Conservation (phyloP, 2,888 invertebrate genomes). For the Dione juno region DNA sequence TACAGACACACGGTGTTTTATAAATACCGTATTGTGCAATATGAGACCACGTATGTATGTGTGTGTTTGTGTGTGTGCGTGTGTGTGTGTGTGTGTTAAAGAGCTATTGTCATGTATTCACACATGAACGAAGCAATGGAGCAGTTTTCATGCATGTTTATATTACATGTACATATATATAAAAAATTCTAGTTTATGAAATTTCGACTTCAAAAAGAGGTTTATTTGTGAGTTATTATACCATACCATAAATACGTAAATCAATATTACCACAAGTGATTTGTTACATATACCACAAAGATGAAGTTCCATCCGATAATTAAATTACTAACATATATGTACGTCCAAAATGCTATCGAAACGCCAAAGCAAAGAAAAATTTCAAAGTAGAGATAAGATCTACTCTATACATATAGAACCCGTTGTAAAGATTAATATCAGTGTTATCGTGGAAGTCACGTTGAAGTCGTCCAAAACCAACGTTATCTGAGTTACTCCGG, state of each 20-base stretch:
- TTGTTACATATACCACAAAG: no score
- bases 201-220: neutral
- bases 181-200: neutral
- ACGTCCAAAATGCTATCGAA: neutral
- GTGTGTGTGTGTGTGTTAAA: neutral
- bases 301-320: no score
- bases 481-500: neutral
- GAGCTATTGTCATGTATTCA: neutral
- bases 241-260: no score
- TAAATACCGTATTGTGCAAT: conserved; percentile 25
- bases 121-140: neutral
- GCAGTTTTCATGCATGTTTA: neutral
- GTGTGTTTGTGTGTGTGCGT: neutral
- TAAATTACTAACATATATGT: no score
- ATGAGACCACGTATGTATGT: neutral
- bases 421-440: conserved; percentile 10
- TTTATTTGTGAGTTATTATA: no score
- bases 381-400: neutral
- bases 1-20: conserved; percentile 26
- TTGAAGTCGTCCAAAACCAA: neutral
- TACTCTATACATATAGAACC: neutral
- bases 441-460: neutral
- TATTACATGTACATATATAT: neutral
- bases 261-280: no score
- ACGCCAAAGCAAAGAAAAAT: neutral